Percentiles rank a stretch among this genome's conserved stretches.
Conservation (phyloP, 1,140 invertebrate species). For the Zaprionus ghesquierei region DNA sequence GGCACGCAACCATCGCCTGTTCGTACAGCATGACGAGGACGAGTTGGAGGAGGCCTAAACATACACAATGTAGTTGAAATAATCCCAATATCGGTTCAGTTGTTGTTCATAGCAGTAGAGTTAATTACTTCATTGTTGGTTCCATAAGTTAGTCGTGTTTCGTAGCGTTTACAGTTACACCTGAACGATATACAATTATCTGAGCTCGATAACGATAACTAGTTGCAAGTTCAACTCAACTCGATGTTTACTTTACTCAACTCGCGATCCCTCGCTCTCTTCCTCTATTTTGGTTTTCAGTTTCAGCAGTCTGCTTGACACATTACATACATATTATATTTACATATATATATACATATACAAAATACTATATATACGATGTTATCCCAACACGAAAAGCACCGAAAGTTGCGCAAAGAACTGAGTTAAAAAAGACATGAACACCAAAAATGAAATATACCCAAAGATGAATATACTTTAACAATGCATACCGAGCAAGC, state of each 20-base stretch:
- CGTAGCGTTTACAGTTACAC: conserved; percentile 39
- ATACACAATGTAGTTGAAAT: neutral
- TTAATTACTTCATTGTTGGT: conserved; percentile 32
- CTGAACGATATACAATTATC: conserved; percentile 39
- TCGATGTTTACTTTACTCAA: conserved; percentile 24
- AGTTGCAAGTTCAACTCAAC: conserved; percentile 8
- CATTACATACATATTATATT: conserved; percentile 5
- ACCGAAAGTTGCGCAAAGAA: conserved; percentile 80
- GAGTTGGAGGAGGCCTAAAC: conserved; percentile 58
- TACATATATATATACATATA: conserved; percentile 3
- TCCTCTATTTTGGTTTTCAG: neutral
- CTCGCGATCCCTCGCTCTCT: neutral
- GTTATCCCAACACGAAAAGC: conserved; percentile 56
- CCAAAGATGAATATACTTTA: conserved; percentile 50
- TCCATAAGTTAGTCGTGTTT: conserved; percentile 35
- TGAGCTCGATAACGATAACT: conserved; percentile 67
- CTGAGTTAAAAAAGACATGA: conserved; percentile 79
- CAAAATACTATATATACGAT: conserved; percentile 14
- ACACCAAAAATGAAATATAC: conserved; percentile 43
- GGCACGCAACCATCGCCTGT: conserved; percentile 66
- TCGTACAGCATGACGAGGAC: conserved; percentile 59
- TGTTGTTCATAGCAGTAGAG: conserved; percentile 35
- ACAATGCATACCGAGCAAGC: conserved; percentile 50
- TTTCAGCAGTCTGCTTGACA: conserved; percentile 8
- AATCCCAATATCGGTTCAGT: conserved; percentile 1